A percentile compares a stretch with the other conserved stretches of the same genome.
Conservation (phyloP, 2,888 invertebrate species). For the Prionchulus punctatus region DNA sequence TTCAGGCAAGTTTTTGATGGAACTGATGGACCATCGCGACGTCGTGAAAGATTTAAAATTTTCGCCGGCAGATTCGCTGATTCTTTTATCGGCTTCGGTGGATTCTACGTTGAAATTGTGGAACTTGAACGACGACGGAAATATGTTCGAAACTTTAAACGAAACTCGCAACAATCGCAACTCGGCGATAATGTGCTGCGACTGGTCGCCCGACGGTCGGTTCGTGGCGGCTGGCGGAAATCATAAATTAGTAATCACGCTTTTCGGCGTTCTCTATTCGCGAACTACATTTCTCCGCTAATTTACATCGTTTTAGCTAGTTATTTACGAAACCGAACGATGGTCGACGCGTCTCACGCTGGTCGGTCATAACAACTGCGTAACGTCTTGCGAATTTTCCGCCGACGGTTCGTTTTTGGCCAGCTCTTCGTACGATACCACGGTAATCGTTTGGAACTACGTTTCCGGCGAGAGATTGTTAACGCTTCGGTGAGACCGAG, state of each 20-base stretch:
- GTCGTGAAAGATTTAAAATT: slow-evolving; percentile 38
- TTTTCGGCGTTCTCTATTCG: too few species aligned
- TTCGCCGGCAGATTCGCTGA: slow-evolving; percentile 29
- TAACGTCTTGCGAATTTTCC: slow-evolving; percentile 38
- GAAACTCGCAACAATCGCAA: slow-evolving; percentile 26
- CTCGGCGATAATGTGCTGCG: slow-evolving; percentile 34
- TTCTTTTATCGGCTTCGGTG: slow-evolving; percentile 37
- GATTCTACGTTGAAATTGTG: slow-evolving; percentile 42
- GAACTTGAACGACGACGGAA: slow-evolving; percentile 42
- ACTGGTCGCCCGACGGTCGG: slow-evolving; percentile 39
- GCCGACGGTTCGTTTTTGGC: slow-evolving; percentile 41
- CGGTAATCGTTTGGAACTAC: slow-evolving; percentile 40
- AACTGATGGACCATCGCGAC: slow-evolving; percentile 38
- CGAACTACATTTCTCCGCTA: too few species aligned
- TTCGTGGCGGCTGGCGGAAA: slow-evolving; percentile 31
- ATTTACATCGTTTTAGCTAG: slow-evolving; percentile 34
- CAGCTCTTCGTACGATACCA: slow-evolving; percentile 41
- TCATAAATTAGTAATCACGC: not conserved
- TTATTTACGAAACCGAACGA: slow-evolving; percentile 35
- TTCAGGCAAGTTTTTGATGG: slow-evolving; percentile 36
- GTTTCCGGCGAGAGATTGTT: not conserved
- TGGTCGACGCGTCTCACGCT: slow-evolving; percentile 27
- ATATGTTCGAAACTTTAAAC: slow-evolving; percentile 39
- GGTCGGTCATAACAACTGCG: slow-evolving; percentile 39
- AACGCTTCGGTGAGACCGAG: too few species aligned